phyloP scores from a whole-genome alignment of 1,140 invertebrate genomes.

The Pollicipes pollicipes region DNA sequence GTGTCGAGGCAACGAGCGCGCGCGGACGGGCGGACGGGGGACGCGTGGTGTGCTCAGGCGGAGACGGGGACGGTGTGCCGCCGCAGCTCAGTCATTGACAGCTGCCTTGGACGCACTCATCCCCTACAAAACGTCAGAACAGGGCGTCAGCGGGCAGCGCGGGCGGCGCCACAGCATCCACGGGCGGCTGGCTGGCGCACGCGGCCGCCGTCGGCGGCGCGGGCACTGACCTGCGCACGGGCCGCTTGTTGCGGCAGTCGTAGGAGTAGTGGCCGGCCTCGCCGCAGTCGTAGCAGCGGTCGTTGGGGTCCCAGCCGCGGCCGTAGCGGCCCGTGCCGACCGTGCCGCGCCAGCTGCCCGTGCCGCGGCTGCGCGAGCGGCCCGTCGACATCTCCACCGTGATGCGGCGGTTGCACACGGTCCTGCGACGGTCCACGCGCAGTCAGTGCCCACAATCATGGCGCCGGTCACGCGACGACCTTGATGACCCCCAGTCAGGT shows the following conservation, averaged over 20 bases:
- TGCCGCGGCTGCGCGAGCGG: constrained; percentile 14
- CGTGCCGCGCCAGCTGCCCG: constrained; percentile 15
- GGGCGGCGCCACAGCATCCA: no score
- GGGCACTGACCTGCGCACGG: not conserved
- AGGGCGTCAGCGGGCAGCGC: not conserved
- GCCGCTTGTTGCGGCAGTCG: constrained; percentile 32
- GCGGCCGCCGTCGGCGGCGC: no score
- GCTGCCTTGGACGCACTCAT: not conserved
- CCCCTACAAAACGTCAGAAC: not conserved
- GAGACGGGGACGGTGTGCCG: not conserved
- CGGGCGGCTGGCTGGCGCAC: no score
- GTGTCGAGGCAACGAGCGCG: not conserved
- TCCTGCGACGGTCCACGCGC: constrained; percentile 9
- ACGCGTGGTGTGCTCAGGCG: not conserved
- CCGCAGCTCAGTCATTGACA: not conserved
- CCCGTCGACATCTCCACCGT: constrained; percentile 19
- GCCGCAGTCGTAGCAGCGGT: constrained; percentile 45
- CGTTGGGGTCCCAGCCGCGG: constrained; percentile 35
- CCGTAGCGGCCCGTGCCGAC: constrained; percentile 24
- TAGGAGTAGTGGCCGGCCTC: constrained; percentile 43
- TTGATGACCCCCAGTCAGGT: no score
- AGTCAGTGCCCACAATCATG: no score
- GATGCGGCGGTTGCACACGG: constrained; percentile 17
- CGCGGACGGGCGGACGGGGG: no score
- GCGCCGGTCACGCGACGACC: not conserved